These are phyloP conservation scores for Euborellia annulipes DNA, from an alignment of 1,140 invertebrate species.

Conservation along the genomic window DNA sequence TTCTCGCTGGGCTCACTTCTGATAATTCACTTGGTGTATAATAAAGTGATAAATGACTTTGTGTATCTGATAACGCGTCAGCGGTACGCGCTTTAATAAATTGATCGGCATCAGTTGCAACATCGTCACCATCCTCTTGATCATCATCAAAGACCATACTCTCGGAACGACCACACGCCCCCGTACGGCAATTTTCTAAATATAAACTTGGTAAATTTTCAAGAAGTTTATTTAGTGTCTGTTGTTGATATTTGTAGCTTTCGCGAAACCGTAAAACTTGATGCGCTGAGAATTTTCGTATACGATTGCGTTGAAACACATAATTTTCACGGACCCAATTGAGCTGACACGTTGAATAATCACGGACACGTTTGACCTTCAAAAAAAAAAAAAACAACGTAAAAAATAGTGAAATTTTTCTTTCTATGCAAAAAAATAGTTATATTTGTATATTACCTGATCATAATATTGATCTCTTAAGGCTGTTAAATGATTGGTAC, in stretches of 20 bases:
- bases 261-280: slow-evolving; percentile 76
- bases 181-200: slow-evolving; percentile 81
- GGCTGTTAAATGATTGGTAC: slow-evolving; percentile 65
- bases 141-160: slow-evolving; percentile 54
- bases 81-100: no score
- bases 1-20: slow-evolving; percentile 12
- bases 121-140: slow-evolving; percentile 29
- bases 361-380: slow-evolving; percentile 69
- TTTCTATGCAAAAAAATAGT: not conserved
- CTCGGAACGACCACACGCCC: slow-evolving; percentile 65
- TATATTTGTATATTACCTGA: slow-evolving; percentile 42
- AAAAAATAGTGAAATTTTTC: not conserved
- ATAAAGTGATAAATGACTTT: slow-evolving; percentile 54
- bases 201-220: slow-evolving; percentile 87
- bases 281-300: slow-evolving; percentile 84
- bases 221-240: slow-evolving; percentile 82
- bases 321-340: slow-evolving; percentile 90
- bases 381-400: slow-evolving; percentile 15
- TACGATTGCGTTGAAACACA: slow-evolving; percentile 83
- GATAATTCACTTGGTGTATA: slow-evolving; percentile 59
- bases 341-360: slow-evolving; percentile 76
- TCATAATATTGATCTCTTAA: slow-evolving; percentile 83
- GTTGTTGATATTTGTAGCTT: slow-evolving; percentile 89
- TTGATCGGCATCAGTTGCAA: no score
- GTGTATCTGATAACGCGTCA: slow-evolving; percentile 24